Base-by-base conservation (phyloP, 2,888 invertebrate genomes). In the Andrena bucephala region DNA sequence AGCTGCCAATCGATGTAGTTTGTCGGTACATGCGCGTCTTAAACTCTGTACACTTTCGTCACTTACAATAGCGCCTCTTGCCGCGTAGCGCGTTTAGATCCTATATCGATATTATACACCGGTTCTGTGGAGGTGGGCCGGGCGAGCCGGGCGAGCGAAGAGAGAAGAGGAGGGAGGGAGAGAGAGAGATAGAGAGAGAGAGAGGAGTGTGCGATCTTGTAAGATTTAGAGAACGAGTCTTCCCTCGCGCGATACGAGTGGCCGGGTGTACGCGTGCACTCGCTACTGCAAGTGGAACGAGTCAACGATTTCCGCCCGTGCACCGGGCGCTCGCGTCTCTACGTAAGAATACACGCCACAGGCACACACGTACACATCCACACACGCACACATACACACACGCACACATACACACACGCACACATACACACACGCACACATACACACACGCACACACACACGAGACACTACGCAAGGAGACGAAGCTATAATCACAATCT, bases 151-250 rank as follows among this genome's bases (percentile, higher is more conserved):
- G 10, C 54, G 24, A 57, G 57, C 24, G 13, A n/a, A 57, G 57
- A 20, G 10, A 10, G 57, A 57, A 57, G 24, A 57, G 10, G 24
- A 24, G 4, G 57, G 6, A 20, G 6, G 0, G 31, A 29, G 20
- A 20, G 24, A 68, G 16, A n/a, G 20, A 54, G n/a, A 20, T 20
- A 42, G 20, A 33, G 24, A 52, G 8, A 29, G 27, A 36, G n/a
- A 36, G 24, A 29, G 24, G 33, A 33, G 33, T 8, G 31, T 2
- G 31, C 20, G 84, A 74, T 75, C 67, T 77, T 71, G 60, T 29
- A 52, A 71, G 63, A 71, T 77, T 73, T 81, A 75, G 83, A 73
- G 83, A 76, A 82, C 68, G 81, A 81, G 89, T 88, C 87, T 87
- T 87, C 89, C 89, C 85, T 87, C 77, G 80, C 77, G 76, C 80